Evolutionary conservation across 2,797 vertebrate genomes (phyloP), one percentile per base, ranked within the genome.

Genomic region (Masticophis lateralis): DNA sequence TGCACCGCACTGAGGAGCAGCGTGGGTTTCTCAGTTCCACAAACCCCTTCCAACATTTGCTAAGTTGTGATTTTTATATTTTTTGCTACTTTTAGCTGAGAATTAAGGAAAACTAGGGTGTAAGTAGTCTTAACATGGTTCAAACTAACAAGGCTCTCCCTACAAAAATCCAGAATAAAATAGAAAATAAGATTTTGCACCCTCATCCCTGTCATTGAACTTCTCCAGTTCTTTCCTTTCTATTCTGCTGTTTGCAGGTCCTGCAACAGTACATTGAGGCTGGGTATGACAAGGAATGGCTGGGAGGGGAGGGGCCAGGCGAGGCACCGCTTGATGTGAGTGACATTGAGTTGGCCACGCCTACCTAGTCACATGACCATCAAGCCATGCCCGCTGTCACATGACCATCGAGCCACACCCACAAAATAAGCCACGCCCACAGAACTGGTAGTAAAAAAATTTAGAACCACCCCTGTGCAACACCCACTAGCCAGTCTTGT

Each of bases 1-100:
- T 86, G 55, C 66, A 93, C 94, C 43, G 59, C 69, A 87, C 94
- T 92, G 83, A 22, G 43, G 43, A 83, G 43, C 79, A 83, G 79
- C 43, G 4, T 47, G 25, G 11, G 10, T 83, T 83, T 83, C 43
- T 83, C 79, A 25, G 79, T 20, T 83, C 43, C 43, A 20, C 37
- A 83, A 79, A 79, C 3, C 14, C 69, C 18, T 79, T 79, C 69
- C 69, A 79, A 79, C 69, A 18, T 74, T 32, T 79, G 69, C 69
- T 79, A 37, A 43, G 3, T 79, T 79, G 32, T 20, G 2, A 43
- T 69, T 32, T 69, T 16, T 6, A 5, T 20, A n/a, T 61, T 61
- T 61, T 27, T 20, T 43, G 74, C 37, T 79, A 47, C 18, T 25
- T 83, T 83, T 83, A 47, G 74, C 9, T 47, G 37, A 18, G 20